phyloP scores from a whole-genome alignment of 2,113 vertebrate species.

The Hydrochoerus hydrochaeris region DNA sequence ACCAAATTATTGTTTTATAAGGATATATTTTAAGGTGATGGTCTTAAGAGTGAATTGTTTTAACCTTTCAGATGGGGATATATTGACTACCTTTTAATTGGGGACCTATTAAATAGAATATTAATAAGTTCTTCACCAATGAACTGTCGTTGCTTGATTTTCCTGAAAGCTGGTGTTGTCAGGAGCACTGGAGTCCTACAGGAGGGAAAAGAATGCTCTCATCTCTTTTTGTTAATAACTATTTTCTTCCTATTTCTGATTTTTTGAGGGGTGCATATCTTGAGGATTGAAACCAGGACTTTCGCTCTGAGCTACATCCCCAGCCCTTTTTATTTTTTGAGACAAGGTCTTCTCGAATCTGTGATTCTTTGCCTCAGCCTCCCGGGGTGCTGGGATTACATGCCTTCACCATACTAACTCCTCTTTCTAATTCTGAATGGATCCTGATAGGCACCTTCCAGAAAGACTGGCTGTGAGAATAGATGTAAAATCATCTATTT shows the following conservation, averaged over 20 bases:
- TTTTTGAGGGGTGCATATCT: neutral
- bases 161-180: neutral
- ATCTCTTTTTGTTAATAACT: neutral
- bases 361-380: neutral
- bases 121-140: neutral
- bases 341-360: neutral
- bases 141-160: neutral
- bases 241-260: neutral
- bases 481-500: slow-evolving; percentile 47
- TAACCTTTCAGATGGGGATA: neutral
- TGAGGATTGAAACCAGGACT: neutral
- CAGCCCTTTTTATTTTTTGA: neutral
- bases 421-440: neutral
- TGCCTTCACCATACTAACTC: neutral
- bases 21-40: slow-evolving; percentile 27
- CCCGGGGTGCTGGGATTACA: neutral
- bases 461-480: neutral
- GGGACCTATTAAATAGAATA: neutral
- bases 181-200: neutral
- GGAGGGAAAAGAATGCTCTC: neutral
- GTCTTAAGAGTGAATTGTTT: slow-evolving; percentile 18
- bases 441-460: neutral
- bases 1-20: slow-evolving; percentile 28
- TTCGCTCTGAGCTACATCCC: neutral
- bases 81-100: neutral